phyloP scores from a whole-genome alignment of 2,797 vertebrate genomes.

The Acropternis orthonyx region DNA sequence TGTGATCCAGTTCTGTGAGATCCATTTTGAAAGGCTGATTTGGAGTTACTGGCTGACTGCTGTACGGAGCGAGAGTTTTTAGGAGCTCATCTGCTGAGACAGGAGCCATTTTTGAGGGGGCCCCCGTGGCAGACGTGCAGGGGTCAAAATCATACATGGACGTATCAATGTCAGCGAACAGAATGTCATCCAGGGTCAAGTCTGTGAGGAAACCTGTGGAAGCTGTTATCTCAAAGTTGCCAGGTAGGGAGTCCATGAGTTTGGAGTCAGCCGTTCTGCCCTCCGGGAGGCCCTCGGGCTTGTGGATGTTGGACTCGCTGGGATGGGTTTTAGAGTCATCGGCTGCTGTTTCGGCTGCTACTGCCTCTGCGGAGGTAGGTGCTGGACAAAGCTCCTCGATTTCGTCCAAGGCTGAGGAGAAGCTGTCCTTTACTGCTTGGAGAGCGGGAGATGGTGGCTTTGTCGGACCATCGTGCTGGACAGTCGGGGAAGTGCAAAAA shows the following conservation, averaged over 20 bases:
- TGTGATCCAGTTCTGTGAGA: conserved; percentile 98
- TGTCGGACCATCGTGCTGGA: conserved; percentile 66
- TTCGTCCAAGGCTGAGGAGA: conserved; percentile 89
- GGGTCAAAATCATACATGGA: conserved; percentile 99
- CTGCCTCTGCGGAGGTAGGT: conserved; percentile 87
- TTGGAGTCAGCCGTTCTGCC: conserved; percentile 81
- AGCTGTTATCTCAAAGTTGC: conserved; percentile 86
- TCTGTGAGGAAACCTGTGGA: conserved; percentile 96
- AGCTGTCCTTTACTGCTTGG: conserved; percentile 81
- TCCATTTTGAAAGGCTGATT: conserved; percentile 99
- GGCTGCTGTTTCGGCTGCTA: conserved; percentile 54
- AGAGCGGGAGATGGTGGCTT: conserved; percentile 74
- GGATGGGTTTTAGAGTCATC: conserved; percentile 78
- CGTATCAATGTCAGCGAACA: conserved; percentile 97
- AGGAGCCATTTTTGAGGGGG: conserved; percentile 88
- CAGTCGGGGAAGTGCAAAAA: conserved; percentile 84
- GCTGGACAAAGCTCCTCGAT: conserved; percentile 91
- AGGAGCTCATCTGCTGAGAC: conserved; percentile 93
- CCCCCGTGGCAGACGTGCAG: conserved; percentile 83
- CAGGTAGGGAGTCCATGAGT: conserved; percentile 83
- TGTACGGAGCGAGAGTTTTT: conserved; percentile 93
- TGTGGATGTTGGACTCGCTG: conserved; percentile 70
- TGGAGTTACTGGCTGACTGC: conserved; percentile 88
- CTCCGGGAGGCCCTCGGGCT: conserved; percentile 80
- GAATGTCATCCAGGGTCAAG: conserved; percentile 95